Conservation (phyloP, 2,113 vertebrate genomes). For the Guaruba guarouba region DNA sequence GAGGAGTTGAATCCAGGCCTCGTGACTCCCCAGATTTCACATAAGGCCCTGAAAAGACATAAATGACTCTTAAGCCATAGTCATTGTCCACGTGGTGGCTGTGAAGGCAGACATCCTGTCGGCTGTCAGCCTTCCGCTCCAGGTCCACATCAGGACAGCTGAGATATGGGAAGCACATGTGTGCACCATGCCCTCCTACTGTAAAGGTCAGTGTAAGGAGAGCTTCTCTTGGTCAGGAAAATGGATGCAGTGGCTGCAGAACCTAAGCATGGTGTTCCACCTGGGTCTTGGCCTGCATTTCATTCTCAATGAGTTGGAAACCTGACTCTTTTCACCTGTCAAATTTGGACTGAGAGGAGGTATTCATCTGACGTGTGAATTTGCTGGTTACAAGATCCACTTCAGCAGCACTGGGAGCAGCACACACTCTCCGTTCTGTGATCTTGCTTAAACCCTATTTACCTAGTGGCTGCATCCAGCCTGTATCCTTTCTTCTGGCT, state of each 20-base stretch:
- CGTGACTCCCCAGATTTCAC: neutral
- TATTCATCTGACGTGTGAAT: neutral
- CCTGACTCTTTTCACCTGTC: neutral
- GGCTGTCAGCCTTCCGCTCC: neutral
- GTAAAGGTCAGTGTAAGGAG: neutral
- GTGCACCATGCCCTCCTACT: neutral
- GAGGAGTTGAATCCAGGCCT: neutral
- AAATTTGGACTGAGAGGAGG: rapidly evolving
- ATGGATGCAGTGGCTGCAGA: neutral
- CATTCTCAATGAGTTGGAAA: neutral
- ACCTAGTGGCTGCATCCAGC: neutral
- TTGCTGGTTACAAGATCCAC: neutral
- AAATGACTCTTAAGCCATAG: rapidly evolving
- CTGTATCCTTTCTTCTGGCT: neutral
- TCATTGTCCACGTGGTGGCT: neutral
- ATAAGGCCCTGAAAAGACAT: neutral
- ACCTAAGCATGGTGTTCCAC: neutral
- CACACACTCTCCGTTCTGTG: rapidly evolving
- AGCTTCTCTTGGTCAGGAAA: neutral
- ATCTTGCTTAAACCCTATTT: neutral
- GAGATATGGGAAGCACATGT: rapidly evolving
- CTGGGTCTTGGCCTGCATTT: neutral
- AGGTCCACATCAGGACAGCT: neutral
- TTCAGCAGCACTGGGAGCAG: neutral
- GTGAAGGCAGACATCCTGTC: neutral